Base-by-base conservation (phyloP, 2,797 vertebrate genomes). In the Sebastes glaucus region DNA sequence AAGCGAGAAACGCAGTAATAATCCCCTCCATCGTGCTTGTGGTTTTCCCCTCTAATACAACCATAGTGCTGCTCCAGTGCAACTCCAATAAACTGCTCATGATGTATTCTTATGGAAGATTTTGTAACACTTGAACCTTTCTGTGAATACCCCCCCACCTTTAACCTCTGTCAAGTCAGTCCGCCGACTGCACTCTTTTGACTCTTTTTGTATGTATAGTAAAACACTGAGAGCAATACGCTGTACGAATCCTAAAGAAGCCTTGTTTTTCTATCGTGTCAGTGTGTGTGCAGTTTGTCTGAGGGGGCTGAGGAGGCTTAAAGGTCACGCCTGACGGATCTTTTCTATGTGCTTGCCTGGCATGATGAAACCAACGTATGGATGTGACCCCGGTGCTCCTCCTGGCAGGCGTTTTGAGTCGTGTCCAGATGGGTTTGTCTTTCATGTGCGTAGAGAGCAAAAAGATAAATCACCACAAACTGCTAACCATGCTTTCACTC, bases 171-270 rank as follows among this genome's bases (percentile, higher is more conserved):
- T 80, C 56, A 66, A 23, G 35, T 49, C 84, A 69, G 87, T 89
- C 70, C 13, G 56, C 83, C 55, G 86, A 81, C 88, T 84, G 82
- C 78, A 75, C 86, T 89, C 83, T 81, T 85, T 86, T 87, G 77
- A 89, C 75, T 89, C 85, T 94, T 95, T 49, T 95, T 95, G 62
- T 95, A 94, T 91, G 88, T 90, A 82, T 77, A 90, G 90, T 87
- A 73, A 89, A 88, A 92, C 79, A 89, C 86, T 82, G 83, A 93
- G 93, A 95, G 95, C 94, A 95, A 96, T 95, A 95, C 87, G 84
- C 89, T 91, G 91, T 89, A 85, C 85, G 89, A 92, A 88, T 85
- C 91, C 86, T 88, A 28, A 75, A 89, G 76, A 91, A 85, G 90
- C 91, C 92, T 94, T 92, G 92, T 94, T 94, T 94, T 94, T 93